Conservation (phyloP, 2,113 vertebrate species). For the Lamprotornis superbus region DNA sequence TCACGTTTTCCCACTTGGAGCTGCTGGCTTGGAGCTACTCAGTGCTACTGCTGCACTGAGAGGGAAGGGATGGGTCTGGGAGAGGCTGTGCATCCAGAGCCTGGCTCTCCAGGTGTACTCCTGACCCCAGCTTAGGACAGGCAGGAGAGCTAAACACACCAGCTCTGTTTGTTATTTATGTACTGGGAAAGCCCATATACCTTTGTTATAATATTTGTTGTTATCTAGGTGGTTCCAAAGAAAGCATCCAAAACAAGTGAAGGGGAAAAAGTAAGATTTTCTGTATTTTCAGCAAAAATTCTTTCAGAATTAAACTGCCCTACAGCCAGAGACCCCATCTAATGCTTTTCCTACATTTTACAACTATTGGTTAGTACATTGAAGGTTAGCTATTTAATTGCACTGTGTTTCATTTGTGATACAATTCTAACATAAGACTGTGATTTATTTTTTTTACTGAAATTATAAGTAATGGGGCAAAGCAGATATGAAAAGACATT, state of each 20-base stretch:
- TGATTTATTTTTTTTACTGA: slow-evolving; percentile 9
- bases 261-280: background rate
- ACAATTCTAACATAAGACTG: slow-evolving; percentile 6
- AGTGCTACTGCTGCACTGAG: background rate
- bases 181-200: background rate
- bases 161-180: background rate
- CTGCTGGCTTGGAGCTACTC: background rate
- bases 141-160: background rate
- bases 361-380: background rate
- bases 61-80: background rate
- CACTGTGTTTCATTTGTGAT: slow-evolving; percentile 29
- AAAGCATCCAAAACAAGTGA: background rate
- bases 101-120: background rate
- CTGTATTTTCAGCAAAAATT: background rate
- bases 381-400: background rate
- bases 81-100: accelerated
- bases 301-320: background rate
- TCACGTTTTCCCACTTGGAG: background rate
- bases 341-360: background rate
- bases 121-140: background rate
- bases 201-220: background rate
- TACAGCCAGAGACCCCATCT: background rate
- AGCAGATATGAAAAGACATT: slow-evolving; percentile 60
- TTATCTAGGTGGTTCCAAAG: background rate
- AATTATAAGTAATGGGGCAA: slow-evolving; percentile 71